Percentiles rank a stretch among this genome's conserved stretches.
Conservation (phyloP, 2,888 invertebrate species). For the Orchesellides sinensis region DNA sequence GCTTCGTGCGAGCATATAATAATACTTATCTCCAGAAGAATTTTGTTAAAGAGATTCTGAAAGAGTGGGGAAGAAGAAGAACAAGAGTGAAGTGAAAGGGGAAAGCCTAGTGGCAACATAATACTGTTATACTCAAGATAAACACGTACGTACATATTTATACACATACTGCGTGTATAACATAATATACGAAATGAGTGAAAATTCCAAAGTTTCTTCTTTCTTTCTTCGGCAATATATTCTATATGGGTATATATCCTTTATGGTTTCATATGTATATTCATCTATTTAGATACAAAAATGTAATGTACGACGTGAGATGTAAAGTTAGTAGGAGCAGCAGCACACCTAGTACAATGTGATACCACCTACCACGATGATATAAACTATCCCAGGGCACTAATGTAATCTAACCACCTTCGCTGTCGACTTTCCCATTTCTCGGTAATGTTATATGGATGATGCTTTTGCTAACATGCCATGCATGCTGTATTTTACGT, state of each 20-base stretch:
- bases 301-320: slow-evolving; percentile 48
- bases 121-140: neutral
- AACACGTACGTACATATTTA: neutral
- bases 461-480: slow-evolving; percentile 54
- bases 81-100: slow-evolving; percentile 42
- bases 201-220: slow-evolving; percentile 10
- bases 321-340: slow-evolving; percentile 18
- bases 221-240: slow-evolving; percentile 3
- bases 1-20: slow-evolving; percentile 47
- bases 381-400: slow-evolving; percentile 66
- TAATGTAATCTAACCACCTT: slow-evolving; percentile 67
- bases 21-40: slow-evolving; percentile 59
- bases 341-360: slow-evolving; percentile 47
- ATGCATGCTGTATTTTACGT: slow-evolving; percentile 6
- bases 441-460: slow-evolving; percentile 55
- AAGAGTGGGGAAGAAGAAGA: slow-evolving; percentile 13
- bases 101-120: slow-evolving; percentile 46
- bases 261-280: neutral
- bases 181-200: neutral
- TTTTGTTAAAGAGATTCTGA: slow-evolving; percentile 42
- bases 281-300: neutral
- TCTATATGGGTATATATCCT: neutral
- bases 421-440: slow-evolving; percentile 62
- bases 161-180: neutral
- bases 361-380: slow-evolving; percentile 63